Evolutionary conservation across 1,140 invertebrate species (phyloP).

Genomic region (Portunus trituberculatus): DNA sequence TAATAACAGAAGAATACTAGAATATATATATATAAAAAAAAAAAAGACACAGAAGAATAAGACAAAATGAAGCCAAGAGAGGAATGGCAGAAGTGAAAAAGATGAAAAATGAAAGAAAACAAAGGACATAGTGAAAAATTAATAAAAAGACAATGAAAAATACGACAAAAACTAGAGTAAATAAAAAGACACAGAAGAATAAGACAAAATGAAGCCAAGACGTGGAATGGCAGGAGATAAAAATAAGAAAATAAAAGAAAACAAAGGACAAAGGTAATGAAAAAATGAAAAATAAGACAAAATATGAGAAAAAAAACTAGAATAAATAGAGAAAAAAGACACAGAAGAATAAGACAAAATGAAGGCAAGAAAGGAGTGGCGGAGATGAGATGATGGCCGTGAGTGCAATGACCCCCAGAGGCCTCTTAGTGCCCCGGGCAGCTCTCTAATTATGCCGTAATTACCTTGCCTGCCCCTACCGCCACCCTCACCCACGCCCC

Average conservation of each 20-base stretch:
- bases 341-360: neutral
- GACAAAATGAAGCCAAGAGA: neutral
- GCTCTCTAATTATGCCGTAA: conserved; percentile 34
- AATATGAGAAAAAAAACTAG: neutral
- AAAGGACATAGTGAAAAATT: neutral
- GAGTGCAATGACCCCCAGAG: conserved; percentile 16
- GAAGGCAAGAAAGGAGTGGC: neutral
- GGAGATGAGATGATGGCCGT: neutral
- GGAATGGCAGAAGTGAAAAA: neutral
- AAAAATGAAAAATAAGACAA: neutral
- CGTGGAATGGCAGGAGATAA: neutral
- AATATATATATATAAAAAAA: neutral
- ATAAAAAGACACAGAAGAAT: too few species aligned
- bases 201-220: neutral
- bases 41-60: too few species aligned
- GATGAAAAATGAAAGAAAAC: neutral
- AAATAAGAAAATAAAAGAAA: neutral
- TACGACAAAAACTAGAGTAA: too few species aligned
- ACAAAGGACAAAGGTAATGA: neutral
- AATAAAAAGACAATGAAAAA: neutral
- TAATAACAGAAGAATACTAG: too few species aligned
- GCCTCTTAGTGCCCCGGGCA: neutral
- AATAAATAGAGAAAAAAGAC: neutral
- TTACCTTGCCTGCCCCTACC: conserved; percentile 1
- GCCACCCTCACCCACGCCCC: conserved; percentile 19